A percentile compares a stretch with the other conserved stretches of the same genome.
phyloP scores from a whole-genome alignment of 2,888 invertebrate species.

The Antitype chi region DNA sequence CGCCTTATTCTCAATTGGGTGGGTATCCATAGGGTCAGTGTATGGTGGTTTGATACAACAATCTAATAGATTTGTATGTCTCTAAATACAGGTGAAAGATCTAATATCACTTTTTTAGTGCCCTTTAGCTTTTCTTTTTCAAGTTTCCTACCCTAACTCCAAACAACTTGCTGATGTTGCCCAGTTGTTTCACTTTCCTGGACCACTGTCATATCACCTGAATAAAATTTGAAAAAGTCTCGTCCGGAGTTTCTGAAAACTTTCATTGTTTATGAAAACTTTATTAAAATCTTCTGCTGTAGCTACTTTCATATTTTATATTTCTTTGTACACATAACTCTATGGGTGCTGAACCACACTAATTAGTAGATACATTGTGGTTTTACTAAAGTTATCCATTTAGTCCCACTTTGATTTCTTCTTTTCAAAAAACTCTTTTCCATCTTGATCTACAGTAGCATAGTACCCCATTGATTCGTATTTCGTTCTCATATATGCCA shows the following conservation, averaged over 20 bases:
- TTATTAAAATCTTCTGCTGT: not conserved
- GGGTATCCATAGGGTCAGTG: not conserved
- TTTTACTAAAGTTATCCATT: constrained; percentile 36
- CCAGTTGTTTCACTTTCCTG: not conserved
- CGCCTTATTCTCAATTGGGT: not conserved
- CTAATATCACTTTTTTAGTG: not conserved
- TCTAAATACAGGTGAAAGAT: not conserved
- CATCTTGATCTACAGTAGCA: constrained; percentile 94
- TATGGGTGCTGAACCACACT: not conserved
- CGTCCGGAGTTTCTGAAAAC: not conserved
- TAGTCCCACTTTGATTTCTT: constrained; percentile 95
- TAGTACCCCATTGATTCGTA: constrained; percentile 95
- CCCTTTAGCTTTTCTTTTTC: not conserved
- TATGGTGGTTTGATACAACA: not conserved
- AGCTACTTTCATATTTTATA: not conserved
- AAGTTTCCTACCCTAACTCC: not conserved
- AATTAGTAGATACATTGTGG: not conserved
- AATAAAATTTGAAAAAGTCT: not conserved
- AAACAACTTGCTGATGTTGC: not conserved
- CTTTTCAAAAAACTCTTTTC: constrained; percentile 93
- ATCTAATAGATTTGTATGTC: constrained; percentile 1
- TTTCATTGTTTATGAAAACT: not conserved
- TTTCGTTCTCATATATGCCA: constrained; percentile 96
- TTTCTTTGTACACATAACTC: not conserved
- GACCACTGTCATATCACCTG: not conserved